These are phyloP conservation scores for Dysdera silvatica DNA, from an alignment of 1,140 invertebrate genomes.

Conservation along the genomic window DNA sequence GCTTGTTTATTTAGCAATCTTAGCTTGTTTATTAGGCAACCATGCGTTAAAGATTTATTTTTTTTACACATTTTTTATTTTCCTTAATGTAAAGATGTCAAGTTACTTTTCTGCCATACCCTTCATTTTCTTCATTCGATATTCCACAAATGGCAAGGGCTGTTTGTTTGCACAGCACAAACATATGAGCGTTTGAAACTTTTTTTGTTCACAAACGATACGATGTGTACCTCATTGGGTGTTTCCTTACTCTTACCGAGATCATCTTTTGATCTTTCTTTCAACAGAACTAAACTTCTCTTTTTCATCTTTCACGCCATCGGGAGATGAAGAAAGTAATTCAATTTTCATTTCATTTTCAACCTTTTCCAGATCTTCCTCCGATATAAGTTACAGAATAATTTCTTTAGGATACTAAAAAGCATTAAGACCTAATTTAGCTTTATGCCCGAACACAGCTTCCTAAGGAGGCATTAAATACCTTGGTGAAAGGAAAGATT, in stretches of 20 bases:
- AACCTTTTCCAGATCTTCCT: background rate
- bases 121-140: background rate
- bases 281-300: background rate
- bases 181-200: background rate
- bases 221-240: background rate
- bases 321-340: background rate
- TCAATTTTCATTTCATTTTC: background rate
- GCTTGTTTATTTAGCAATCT: background rate
- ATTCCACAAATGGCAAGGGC: background rate
- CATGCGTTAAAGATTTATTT: background rate
- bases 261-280: background rate
- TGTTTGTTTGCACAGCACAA: background rate
- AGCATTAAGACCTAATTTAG: background rate
- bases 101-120: background rate
- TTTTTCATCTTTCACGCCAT: background rate
- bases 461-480: background rate
- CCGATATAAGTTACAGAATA: background rate
- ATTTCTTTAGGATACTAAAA: background rate
- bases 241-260: background rate
- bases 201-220: background rate
- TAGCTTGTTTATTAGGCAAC: no score
- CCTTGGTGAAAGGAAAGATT: slow-evolving; percentile 1
- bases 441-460: background rate
- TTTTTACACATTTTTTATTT: background rate
- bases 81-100: background rate